These are phyloP conservation scores for Enhydra lutris DNA, from an alignment of 2,113 vertebrate genomes.

Conservation along the genomic window DNA sequence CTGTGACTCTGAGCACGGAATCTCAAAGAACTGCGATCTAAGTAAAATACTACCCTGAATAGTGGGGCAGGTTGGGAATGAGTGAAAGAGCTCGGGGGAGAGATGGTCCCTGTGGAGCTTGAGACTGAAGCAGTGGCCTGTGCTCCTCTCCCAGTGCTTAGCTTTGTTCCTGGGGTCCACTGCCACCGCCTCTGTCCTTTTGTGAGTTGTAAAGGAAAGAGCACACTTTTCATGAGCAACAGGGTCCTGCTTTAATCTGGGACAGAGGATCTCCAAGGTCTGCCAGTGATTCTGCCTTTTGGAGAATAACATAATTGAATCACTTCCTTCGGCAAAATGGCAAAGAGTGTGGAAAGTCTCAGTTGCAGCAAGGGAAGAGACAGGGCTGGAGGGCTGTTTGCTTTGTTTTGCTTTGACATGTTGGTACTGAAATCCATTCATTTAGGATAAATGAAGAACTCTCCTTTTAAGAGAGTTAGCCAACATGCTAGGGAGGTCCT, in stretches of 20 bases:
- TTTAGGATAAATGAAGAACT: slow-evolving; percentile 34
- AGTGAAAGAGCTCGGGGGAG: neutral
- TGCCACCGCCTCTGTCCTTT: too few species aligned
- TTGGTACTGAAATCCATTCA: neutral
- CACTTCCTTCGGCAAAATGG: slow-evolving; percentile 12
- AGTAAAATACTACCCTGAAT: neutral
- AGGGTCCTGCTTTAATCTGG: slow-evolving; percentile 21
- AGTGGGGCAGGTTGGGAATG: neutral
- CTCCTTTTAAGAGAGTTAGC: neutral
- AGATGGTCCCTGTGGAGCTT: neutral
- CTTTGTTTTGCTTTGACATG: neutral
- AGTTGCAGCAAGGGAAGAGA: neutral
- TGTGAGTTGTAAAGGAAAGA: neutral
- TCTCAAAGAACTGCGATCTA: neutral
- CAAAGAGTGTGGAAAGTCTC: slow-evolving; percentile 33
- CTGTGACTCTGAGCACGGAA: neutral
- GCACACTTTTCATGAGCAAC: neutral
- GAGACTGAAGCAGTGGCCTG: neutral
- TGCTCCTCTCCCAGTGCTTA: neutral
- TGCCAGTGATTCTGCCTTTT: slow-evolving; percentile 20
- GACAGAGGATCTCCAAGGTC: slow-evolving; percentile 19
- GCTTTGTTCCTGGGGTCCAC: neutral
- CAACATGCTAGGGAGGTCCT: neutral
- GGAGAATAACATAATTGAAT: slow-evolving; percentile 42
- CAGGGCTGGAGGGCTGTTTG: neutral